A percentile compares a stretch with the other conserved stretches of the same genome.
Conservation (phyloP, 2,113 vertebrate species). For the Corythornis vintsioides region DNA sequence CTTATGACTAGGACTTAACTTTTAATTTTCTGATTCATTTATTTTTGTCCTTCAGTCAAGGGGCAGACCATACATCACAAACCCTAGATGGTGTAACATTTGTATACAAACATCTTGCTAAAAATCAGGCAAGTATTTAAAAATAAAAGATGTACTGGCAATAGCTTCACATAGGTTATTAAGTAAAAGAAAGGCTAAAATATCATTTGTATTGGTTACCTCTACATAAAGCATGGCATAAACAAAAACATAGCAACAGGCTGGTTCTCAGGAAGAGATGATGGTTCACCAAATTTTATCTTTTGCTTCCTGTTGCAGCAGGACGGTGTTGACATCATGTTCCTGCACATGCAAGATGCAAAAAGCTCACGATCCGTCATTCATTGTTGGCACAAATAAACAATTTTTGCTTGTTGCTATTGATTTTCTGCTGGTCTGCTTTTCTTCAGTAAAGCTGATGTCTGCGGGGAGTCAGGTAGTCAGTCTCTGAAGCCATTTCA, state of each 20-base stretch:
- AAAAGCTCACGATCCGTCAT: neutral
- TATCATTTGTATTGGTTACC: neutral
- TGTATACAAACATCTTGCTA: neutral
- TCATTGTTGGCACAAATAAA: slow-evolving; percentile 17
- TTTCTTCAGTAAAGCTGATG: neutral
- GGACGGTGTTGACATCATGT: slow-evolving; percentile 33
- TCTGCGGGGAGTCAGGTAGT: neutral
- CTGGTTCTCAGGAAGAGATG: slow-evolving; percentile 20
- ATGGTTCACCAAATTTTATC: slow-evolving; percentile 33
- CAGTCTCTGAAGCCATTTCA: neutral
- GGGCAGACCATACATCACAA: neutral
- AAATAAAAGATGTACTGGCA: neutral
- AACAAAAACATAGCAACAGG: neutral
- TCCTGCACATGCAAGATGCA: slow-evolving; percentile 33
- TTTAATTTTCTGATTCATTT: slow-evolving; percentile 10
- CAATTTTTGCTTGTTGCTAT: neutral
- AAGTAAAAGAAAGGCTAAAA: neutral
- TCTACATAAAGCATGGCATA: neutral
- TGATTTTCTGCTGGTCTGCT: neutral
- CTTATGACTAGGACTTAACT: neutral
- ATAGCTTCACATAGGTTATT: neutral
- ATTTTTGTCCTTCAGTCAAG: neutral
- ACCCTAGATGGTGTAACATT: neutral
- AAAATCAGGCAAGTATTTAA: neutral
- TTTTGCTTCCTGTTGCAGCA: slow-evolving; percentile 55